Evolutionary conservation across 2,888 invertebrate genomes (phyloP).

Genomic region (Drosophila yooni): DNA sequence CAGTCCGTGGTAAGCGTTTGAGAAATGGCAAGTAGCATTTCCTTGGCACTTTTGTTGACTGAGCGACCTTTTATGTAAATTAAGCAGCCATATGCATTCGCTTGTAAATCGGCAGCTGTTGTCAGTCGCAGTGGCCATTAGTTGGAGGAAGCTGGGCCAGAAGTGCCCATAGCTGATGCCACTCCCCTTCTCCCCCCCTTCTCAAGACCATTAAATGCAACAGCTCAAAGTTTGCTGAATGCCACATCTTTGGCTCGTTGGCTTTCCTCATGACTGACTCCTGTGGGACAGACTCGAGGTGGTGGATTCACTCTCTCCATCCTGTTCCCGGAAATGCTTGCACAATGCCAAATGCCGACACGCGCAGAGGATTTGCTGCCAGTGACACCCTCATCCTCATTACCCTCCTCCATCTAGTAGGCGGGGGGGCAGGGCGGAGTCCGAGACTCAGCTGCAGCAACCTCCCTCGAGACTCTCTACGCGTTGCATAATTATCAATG

Average conservation of each 20-base stretch:
- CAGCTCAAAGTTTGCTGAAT: conserved; percentile 60
- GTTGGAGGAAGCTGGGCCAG: conserved; percentile 56
- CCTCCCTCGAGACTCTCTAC: conserved; percentile 13
- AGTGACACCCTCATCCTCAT: conserved; percentile 40
- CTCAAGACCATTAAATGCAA: conserved; percentile 72
- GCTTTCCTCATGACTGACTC: conserved; percentile 32
- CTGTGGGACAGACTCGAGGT: conserved; percentile 21
- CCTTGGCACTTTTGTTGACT: conserved; percentile 51
- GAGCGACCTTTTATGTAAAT: conserved; percentile 77
- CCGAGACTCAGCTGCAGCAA: conserved; percentile 36
- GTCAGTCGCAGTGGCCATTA: conserved; percentile 79
- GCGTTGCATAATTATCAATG: conserved; percentile 75
- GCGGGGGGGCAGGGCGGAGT: background rate
- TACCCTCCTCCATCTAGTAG: background rate
- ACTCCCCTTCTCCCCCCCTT: conserved; percentile 1
- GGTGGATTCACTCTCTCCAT: conserved; percentile 23
- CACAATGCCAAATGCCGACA: conserved; percentile 80
- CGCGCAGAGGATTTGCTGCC: conserved; percentile 73
- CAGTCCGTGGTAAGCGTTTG: conserved; percentile 22
- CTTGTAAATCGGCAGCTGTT: conserved; percentile 77
- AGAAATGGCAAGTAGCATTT: conserved; percentile 52
- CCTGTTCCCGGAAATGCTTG: conserved; percentile 62
- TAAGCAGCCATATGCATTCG: conserved; percentile 68
- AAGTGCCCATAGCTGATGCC: conserved; percentile 47
- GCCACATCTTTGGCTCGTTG: conserved; percentile 20